Evolutionary conservation across 2,113 vertebrate genomes (phyloP).

Genomic region (Pomatorhinus ruficollis): DNA sequence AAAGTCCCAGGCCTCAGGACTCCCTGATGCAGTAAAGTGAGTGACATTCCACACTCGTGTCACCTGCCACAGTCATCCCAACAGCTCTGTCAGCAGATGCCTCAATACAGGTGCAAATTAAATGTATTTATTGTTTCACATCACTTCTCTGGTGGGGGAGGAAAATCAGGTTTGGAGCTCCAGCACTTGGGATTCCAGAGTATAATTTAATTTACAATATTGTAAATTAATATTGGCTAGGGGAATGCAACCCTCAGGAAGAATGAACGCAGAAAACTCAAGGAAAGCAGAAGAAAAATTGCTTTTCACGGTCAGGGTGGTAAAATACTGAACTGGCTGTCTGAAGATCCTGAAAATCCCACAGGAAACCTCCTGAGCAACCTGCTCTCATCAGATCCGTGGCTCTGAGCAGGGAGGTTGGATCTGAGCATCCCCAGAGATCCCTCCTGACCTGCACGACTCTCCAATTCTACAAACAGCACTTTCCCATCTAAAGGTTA

Average conservation of each 20-base stretch:
- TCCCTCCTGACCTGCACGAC: background rate
- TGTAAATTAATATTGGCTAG: background rate
- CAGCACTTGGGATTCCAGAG: background rate
- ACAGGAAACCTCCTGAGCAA: background rate
- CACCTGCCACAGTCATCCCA: background rate
- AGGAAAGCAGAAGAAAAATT: background rate
- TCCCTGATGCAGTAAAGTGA: background rate
- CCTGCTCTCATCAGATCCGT: accelerated
- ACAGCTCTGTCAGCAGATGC: background rate
- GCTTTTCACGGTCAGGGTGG: background rate
- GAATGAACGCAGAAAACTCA: background rate
- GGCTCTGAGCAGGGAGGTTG: background rate
- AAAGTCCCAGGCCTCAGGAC: background rate
- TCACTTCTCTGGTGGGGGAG: background rate
- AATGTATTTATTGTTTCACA: background rate
- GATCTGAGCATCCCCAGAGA: background rate
- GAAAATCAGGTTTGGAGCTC: background rate
- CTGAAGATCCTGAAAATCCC: background rate
- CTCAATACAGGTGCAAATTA: background rate
- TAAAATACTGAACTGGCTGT: background rate
- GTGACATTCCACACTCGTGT: background rate
- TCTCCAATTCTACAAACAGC: background rate
- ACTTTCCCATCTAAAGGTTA: background rate
- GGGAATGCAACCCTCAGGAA: background rate
- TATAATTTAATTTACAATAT: background rate